Evolutionary conservation across 1,140 invertebrate genomes (phyloP), one percentile per base, ranked within the genome.

Genomic region (Neoseiulus cucumeris): DNA sequence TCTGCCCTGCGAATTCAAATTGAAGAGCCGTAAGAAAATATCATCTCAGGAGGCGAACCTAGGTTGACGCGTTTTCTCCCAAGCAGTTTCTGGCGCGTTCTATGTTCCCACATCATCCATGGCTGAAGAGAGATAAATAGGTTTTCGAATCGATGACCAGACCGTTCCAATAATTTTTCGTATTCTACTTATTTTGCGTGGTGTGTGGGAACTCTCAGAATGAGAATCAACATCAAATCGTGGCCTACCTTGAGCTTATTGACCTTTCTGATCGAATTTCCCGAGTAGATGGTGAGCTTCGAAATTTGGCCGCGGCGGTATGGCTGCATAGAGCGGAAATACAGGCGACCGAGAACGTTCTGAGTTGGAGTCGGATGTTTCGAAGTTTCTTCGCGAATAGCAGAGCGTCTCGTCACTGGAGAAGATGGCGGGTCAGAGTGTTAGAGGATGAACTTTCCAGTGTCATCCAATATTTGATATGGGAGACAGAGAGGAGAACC

Each of bases 261-360:
- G 33, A 39, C 4, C 33, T 39, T 39, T 39, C 33, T n/a, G 51
- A 33, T 59, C 51, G 33, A 59, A 4, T 33, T 59, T 12, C 14
- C 33, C 33, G 14, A 59, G 25, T 18, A 59, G 22, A 17, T 59
- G 51, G 33, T 59, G 51, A 14, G 25, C n/a, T 17, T 59, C 51
- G 22, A 29, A 59, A 33, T 33, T 84, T 0, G 85, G 75, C 72
- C 84, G 78, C 66, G 87, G 82, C 7, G 85, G 84, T 68, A 86
- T 82, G 1, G 86, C 85, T 7, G 82, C 82, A 44, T 86, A 77
- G 22, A 87, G 78, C 17, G 85, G 82, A 68, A 87, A 83, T 22
- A 83, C 79, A 2, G 87, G 87, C 17, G 86, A 89, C 68, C 83
- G 51, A 33, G 51, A 25, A 29, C 51, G 51, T 5, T 59, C 51